phyloP scores from a whole-genome alignment of 2,797 vertebrate genomes.

The Nasua narica region DNA sequence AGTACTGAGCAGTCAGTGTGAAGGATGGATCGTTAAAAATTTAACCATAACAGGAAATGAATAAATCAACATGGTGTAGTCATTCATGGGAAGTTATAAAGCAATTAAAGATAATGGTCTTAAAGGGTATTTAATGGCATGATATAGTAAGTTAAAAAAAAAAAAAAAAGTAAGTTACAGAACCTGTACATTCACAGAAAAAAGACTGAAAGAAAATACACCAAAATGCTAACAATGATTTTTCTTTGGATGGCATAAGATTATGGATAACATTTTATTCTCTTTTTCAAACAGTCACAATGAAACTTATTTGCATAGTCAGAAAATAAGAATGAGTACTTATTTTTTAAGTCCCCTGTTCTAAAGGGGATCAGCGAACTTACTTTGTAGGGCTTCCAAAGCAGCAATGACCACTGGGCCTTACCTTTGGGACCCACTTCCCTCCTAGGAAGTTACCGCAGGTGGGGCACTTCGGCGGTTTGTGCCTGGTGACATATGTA shows the following conservation, averaged over 20 bases:
- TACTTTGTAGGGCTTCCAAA: neutral
- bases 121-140: neutral
- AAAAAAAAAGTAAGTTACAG: neutral
- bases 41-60: neutral
- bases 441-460: conserved; percentile 95
- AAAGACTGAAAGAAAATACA: neutral
- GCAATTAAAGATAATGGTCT: neutral
- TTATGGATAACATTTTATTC: neutral
- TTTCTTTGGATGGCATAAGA: conserved; percentile 3
- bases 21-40: neutral
- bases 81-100: neutral
- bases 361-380: neutral
- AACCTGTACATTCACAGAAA: neutral
- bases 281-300: conserved; percentile 12
- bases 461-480: conserved; percentile 92
- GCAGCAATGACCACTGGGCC: neutral
- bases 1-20: neutral
- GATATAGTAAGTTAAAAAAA: neutral
- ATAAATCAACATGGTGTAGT: neutral
- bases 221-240: conserved; percentile 4
- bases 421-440: conserved; percentile 93
- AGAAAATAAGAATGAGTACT: conserved; percentile 15
- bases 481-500: conserved; percentile 97
- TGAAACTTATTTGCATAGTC: neutral
- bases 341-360: conserved; percentile 32